phyloP scores from a whole-genome alignment of 2,797 vertebrate species.

The Protosalanx chinensis region DNA sequence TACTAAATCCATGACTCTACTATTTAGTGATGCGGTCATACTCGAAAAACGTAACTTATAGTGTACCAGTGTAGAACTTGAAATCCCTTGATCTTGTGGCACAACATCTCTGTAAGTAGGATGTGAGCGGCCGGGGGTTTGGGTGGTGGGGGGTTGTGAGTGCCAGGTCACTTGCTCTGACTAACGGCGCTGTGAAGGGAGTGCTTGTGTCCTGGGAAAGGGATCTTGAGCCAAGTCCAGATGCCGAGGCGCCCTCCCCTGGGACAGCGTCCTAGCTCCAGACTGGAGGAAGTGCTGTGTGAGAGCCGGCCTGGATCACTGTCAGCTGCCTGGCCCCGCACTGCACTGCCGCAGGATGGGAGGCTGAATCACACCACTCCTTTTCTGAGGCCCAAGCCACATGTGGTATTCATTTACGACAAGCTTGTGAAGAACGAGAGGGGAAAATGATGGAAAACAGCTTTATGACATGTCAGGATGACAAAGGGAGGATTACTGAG shows the following conservation, averaged over 20 bases:
- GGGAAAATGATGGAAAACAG: slow-evolving; percentile 67
- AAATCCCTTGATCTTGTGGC: not conserved
- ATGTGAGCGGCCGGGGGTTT: slow-evolving; percentile 12
- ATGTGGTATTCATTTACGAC: slow-evolving; percentile 77
- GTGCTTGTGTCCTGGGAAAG: slow-evolving; percentile 91
- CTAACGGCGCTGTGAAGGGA: slow-evolving; percentile 72
- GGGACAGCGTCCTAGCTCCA: slow-evolving; percentile 76
- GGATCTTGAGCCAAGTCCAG: slow-evolving; percentile 82
- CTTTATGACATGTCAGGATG: slow-evolving; percentile 75
- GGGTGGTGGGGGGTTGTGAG: slow-evolving; percentile 63
- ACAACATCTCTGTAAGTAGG: slow-evolving; percentile 14
- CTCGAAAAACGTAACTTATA: slow-evolving; percentile 2
- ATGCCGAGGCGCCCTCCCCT: slow-evolving; percentile 79
- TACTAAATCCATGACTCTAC: slow-evolving; percentile 28
- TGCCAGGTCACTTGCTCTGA: slow-evolving; percentile 65
- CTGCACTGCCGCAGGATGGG: slow-evolving; percentile 61
- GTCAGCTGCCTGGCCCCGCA: slow-evolving; percentile 58
- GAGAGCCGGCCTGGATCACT: slow-evolving; percentile 57
- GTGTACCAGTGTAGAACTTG: too few species aligned
- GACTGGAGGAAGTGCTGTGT: slow-evolving; percentile 76
- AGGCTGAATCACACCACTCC: slow-evolving; percentile 65
- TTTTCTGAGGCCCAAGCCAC: slow-evolving; percentile 62
- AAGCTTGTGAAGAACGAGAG: slow-evolving; percentile 67
- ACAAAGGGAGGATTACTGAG: slow-evolving; percentile 68
- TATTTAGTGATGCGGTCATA: slow-evolving; percentile 23